phyloP scores from a whole-genome alignment of 2,113 vertebrate genomes.

The Zosterops japonicus region DNA sequence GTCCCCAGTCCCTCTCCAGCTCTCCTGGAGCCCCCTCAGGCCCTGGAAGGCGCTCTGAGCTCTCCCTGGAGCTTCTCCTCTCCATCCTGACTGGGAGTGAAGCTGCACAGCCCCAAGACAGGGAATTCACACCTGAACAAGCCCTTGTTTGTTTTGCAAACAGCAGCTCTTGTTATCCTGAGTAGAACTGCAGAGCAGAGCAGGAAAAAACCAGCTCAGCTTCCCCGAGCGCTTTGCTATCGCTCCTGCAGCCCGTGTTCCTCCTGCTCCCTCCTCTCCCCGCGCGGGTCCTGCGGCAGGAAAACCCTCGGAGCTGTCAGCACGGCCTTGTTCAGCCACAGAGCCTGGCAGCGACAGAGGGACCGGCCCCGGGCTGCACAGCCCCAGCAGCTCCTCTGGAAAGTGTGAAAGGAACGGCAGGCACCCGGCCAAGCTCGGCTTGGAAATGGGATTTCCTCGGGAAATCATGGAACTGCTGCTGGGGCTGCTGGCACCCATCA shows the following conservation, averaged over 20 bases:
- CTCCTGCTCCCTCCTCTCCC: neutral
- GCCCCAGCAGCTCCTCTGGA: neutral
- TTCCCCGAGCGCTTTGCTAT: fast-evolving
- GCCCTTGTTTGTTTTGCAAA: neutral
- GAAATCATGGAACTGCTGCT: neutral
- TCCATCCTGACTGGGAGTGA: neutral
- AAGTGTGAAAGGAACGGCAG: fast-evolving
- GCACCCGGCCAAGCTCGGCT: fast-evolving
- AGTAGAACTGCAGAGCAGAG: neutral
- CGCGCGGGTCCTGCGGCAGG: neutral
- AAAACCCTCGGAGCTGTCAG: neutral
- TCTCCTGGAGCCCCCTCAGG: neutral
- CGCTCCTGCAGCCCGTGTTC: fast-evolving
- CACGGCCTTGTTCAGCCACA: fast-evolving
- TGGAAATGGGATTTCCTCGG: neutral
- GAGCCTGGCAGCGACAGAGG: neutral
- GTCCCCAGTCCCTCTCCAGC: neutral
- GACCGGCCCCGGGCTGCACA: neutral
- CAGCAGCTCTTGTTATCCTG: neutral
- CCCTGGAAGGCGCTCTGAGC: neutral
- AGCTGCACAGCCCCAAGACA: neutral
- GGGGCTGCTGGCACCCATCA: neutral
- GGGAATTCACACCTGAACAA: neutral
- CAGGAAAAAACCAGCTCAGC: fast-evolving
- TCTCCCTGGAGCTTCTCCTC: neutral